Conservation (phyloP, 2,113 vertebrate species). For the Lophura nycthemera region DNA sequence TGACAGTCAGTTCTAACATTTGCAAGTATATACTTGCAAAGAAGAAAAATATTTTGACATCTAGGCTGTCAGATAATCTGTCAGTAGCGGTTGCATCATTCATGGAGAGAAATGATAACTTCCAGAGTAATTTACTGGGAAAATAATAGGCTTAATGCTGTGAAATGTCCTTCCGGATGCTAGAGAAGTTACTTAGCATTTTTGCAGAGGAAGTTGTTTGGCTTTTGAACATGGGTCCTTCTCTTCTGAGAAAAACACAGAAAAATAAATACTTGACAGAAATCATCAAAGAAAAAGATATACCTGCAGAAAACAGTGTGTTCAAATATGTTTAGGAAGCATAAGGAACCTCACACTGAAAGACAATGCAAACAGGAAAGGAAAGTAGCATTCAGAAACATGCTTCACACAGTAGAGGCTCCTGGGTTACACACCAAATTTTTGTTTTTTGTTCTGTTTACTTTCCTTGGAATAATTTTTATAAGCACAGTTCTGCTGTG, state of each 20-base stretch:
- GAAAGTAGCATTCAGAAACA: neutral
- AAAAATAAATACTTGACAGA: neutral
- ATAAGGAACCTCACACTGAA: neutral
- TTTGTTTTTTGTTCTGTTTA: neutral
- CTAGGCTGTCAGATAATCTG: constrained; percentile 52
- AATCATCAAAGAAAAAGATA: neutral
- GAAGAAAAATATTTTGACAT: constrained; percentile 71
- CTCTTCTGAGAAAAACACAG: neutral
- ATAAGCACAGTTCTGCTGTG: neutral
- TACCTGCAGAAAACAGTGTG: neutral
- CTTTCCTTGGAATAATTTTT: neutral
- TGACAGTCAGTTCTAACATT: constrained; percentile 49
- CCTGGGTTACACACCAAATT: fast-evolving
- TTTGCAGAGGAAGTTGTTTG: neutral
- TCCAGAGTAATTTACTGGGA: constrained; percentile 53
- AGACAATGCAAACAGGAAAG: neutral
- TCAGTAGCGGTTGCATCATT: constrained; percentile 44
- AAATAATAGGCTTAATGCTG: constrained; percentile 34
- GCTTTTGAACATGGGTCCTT: neutral
- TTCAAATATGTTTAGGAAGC: neutral
- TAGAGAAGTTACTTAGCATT: neutral
- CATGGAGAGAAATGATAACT: constrained; percentile 37
- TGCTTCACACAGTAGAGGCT: neutral
- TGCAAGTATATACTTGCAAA: constrained; percentile 35
- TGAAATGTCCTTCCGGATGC: constrained; percentile 13